Conservation (phyloP, 1,140 invertebrate genomes). For the Meloidogyne exigua region DNA sequence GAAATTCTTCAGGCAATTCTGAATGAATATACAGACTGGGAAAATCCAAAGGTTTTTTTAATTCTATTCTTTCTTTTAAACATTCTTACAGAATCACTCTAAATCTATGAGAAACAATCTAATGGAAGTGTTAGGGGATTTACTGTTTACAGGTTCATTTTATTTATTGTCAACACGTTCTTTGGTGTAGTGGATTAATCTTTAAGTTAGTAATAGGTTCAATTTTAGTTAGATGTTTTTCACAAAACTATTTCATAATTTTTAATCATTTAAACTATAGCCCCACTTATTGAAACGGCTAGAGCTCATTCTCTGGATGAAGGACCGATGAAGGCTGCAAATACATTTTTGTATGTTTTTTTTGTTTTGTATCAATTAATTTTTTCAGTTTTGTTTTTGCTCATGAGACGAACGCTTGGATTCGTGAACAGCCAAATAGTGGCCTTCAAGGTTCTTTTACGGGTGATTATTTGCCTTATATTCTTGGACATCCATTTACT, state of each 20-base stretch:
- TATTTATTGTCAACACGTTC: constrained; percentile 88
- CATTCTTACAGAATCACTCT: constrained; percentile 70
- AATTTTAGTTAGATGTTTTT: too few species aligned
- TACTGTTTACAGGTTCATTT: constrained; percentile 83
- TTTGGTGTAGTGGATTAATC: too few species aligned
- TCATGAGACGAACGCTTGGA: constrained; percentile 76
- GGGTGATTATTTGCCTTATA: constrained; percentile 86
- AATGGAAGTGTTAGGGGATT: constrained; percentile 86
- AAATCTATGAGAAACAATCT: constrained; percentile 86
- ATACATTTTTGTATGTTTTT: constrained; percentile 30
- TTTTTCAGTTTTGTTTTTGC: constrained; percentile 57
- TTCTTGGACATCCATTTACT: constrained; percentile 72
- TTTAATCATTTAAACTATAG: constrained; percentile 21
- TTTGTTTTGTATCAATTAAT: not conserved
- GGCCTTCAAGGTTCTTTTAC: constrained; percentile 77
- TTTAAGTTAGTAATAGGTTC: too few species aligned
- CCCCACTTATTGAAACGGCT: constrained; percentile 18
- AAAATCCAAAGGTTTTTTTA: constrained; percentile 70
- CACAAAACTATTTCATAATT: too few species aligned
- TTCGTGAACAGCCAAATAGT: constrained; percentile 78
- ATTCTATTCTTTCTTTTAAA: not conserved
- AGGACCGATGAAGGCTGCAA: constrained; percentile 43
- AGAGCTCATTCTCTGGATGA: constrained; percentile 77
- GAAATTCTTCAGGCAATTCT: constrained; percentile 95
- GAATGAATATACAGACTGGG: constrained; percentile 97